These are phyloP conservation scores for Podarcis cretensis DNA, from an alignment of 2,113 vertebrate species.

Conservation along the genomic window DNA sequence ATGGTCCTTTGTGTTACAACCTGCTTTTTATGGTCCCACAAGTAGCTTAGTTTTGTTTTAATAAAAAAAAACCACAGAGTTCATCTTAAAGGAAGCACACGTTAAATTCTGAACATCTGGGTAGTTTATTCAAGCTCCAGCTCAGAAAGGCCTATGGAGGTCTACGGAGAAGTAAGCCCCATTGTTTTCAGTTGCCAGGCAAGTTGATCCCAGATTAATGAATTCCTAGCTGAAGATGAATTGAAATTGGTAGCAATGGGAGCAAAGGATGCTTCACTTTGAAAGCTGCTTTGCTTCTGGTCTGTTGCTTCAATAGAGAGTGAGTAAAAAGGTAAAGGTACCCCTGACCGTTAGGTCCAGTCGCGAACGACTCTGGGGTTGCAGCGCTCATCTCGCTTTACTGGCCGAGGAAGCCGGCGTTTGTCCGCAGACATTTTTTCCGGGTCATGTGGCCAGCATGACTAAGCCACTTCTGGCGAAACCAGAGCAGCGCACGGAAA, in stretches of 20 bases:
- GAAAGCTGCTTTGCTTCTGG: neutral
- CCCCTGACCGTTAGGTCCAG: too few species aligned
- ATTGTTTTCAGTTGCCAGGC: too few species aligned
- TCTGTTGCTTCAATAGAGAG: neutral
- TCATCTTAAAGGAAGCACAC: conserved; percentile 49
- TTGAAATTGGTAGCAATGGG: neutral
- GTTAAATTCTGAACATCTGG: conserved; percentile 31
- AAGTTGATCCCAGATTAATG: neutral
- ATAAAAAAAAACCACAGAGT: neutral
- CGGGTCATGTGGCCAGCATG: too few species aligned
- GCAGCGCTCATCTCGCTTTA: too few species aligned
- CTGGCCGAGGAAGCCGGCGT: too few species aligned
- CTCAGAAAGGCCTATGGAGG: too few species aligned
- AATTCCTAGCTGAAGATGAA: neutral
- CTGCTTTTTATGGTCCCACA: conserved; percentile 14
- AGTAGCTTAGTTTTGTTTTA: neutral
- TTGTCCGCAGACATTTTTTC: too few species aligned
- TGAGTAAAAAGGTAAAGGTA: neutral
- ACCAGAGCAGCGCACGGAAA: too few species aligned
- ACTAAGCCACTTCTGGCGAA: too few species aligned
- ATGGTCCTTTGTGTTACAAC: neutral
- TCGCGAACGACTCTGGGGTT: too few species aligned
- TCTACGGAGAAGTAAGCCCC: too few species aligned
- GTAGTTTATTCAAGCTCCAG: neutral
- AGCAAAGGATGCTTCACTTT: neutral